Percentiles rank a stretch among this genome's conserved stretches.
Evolutionary conservation across 2,113 vertebrate genomes (phyloP).

Genomic region (Columbina picui): DNA sequence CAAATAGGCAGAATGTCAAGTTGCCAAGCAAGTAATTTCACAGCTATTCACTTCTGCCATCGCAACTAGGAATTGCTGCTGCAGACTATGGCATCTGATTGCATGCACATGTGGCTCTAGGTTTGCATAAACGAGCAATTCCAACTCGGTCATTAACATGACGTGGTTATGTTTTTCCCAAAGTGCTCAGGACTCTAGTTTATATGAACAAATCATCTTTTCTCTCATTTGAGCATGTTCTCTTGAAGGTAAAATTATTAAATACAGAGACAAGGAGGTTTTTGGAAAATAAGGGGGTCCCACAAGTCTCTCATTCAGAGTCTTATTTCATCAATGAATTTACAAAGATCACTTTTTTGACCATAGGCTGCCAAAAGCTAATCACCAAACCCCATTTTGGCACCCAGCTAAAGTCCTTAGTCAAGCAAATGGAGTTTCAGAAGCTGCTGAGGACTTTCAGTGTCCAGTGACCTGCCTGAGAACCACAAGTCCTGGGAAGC

Average conservation of each 20-base stretch:
- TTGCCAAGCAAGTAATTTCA: neutral
- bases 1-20: neutral
- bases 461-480: neutral
- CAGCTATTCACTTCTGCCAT: neutral
- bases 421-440: neutral
- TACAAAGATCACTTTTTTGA: neutral
- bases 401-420: neutral
- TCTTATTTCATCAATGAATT: fast-evolving
- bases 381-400: neutral
- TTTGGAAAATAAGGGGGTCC: neutral
- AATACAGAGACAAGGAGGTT: neutral
- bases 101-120: neutral
- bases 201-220: fast-evolving
- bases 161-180: fast-evolving
- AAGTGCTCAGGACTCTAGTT: too few species aligned
- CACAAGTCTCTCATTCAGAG: neutral
- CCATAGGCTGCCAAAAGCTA: neutral
- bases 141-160: neutral
- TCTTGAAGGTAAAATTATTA: neutral
- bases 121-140: neutral
- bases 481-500: fast-evolving
- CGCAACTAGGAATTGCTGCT: neutral
- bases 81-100: neutral
- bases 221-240: neutral
- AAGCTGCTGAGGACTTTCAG: neutral